phyloP scores from a whole-genome alignment of 2,113 vertebrate genomes.

The Phylloscopus trochiloides region DNA sequence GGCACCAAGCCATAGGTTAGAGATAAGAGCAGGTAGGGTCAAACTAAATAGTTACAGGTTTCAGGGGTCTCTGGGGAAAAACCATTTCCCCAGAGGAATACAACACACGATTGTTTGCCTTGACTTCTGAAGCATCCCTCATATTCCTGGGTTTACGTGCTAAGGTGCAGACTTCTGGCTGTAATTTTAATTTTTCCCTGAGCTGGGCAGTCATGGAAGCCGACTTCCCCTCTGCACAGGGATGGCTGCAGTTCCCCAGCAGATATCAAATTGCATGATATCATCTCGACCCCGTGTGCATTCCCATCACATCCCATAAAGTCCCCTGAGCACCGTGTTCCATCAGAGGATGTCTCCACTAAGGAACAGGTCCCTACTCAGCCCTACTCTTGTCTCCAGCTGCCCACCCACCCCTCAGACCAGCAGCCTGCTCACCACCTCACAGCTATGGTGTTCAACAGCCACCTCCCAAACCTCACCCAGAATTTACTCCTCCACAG shows the following conservation, averaged over 20 bases:
- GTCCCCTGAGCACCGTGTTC: not conserved
- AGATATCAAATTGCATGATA: not conserved
- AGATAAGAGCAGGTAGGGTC: no score
- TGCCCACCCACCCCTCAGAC: not conserved
- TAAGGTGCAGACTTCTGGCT: not conserved
- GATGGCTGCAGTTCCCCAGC: not conserved
- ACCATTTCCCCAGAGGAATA: no score
- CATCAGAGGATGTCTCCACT: not conserved
- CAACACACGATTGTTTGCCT: not conserved
- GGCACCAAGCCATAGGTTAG: no score
- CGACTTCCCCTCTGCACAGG: not conserved
- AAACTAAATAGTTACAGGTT: no score
- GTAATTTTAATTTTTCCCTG: not conserved
- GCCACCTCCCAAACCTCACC: not conserved
- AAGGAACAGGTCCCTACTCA: not conserved
- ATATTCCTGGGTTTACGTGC: not conserved
- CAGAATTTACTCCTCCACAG: not conserved
- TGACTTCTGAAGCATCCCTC: not conserved
- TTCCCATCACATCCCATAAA: not conserved
- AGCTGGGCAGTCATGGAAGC: not conserved
- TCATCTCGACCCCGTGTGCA: accelerated
- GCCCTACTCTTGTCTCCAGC: not conserved
- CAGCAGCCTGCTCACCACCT: not conserved
- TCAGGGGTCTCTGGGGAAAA: no score
- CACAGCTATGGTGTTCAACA: not conserved